Evolutionary conservation across 2,113 vertebrate species (phyloP).

Genomic region (Megaceryle torquata): DNA sequence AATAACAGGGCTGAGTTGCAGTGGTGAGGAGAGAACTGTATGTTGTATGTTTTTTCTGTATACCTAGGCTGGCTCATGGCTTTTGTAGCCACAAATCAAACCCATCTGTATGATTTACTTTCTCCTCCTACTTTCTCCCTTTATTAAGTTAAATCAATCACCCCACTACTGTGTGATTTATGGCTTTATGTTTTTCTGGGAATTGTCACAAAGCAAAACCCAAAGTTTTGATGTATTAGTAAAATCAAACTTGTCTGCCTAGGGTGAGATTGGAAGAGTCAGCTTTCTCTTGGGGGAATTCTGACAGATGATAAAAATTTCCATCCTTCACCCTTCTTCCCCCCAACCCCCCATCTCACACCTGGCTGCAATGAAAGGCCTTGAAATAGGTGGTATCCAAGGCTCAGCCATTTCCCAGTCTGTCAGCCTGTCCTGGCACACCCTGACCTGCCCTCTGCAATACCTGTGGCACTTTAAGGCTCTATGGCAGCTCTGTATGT

Average conservation of each 20-base stretch:
- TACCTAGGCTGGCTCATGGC: not conserved
- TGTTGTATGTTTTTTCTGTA: not conserved
- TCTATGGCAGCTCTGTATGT: not conserved
- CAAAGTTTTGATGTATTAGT: conserved; percentile 11
- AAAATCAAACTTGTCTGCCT: not conserved
- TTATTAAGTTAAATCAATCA: conserved; percentile 39
- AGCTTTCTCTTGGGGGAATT: not conserved
- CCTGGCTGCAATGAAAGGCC: not conserved
- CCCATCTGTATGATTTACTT: conserved; percentile 19
- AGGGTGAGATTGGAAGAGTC: not conserved
- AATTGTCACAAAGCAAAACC: not conserved
- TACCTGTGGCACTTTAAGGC: not conserved
- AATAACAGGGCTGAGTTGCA: not conserved
- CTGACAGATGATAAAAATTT: not conserved
- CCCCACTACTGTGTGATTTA: conserved; percentile 1
- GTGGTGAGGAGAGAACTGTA: not conserved
- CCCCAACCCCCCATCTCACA: not conserved
- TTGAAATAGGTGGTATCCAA: not conserved
- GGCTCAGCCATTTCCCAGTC: not conserved
- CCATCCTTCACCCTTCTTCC: not conserved
- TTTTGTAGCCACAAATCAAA: not conserved
- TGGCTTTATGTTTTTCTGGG: conserved; percentile 1
- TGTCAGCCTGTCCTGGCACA: not conserved
- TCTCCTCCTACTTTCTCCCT: not conserved
- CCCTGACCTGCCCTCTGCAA: not conserved